Evolutionary conservation across 30 jellyfish, hydroid and myxozoan genomes (phyloP).

Genomic region (Hydractinia symbiolongicarpus): DNA sequence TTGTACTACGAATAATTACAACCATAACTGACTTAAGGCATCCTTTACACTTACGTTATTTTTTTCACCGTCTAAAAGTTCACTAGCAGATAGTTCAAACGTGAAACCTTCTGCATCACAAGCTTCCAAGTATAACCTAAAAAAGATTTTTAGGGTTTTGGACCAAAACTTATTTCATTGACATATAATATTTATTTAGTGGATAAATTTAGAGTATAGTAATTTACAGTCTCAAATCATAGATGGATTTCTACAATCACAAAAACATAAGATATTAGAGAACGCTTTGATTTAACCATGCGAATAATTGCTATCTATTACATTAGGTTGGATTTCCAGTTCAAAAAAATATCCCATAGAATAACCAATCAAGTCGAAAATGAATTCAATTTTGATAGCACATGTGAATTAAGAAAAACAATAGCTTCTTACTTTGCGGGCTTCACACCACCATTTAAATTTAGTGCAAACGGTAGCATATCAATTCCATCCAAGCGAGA

Average conservation of each 20-base stretch:
- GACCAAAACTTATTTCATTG: background rate
- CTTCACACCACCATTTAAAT: conserved; percentile 60
- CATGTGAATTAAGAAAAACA: too few species aligned
- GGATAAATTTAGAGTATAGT: too few species aligned
- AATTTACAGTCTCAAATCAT: too few species aligned
- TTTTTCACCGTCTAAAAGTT: background rate
- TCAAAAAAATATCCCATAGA: too few species aligned
- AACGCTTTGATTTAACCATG: too few species aligned
- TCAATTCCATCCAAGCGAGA: conserved; percentile 79
- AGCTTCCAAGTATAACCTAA: conserved; percentile 10
- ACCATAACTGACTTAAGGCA: background rate
- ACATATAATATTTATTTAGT: too few species aligned
- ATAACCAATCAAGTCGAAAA: too few species aligned
- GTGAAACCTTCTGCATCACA: conserved; percentile 32
- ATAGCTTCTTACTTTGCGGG: conserved; percentile 59
- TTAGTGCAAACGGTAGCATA: conserved; percentile 72
- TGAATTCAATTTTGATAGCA: too few species aligned
- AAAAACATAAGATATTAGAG: too few species aligned
- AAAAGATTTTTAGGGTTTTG: background rate
- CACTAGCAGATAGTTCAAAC: background rate
- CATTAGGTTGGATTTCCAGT: too few species aligned
- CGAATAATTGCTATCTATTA: too few species aligned
- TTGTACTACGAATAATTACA: background rate
- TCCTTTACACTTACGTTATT: background rate
- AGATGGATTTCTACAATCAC: too few species aligned